Evolutionary conservation across 2,888 invertebrate genomes (phyloP), one percentile per base, ranked within the genome.

Genomic region (Hoplodrina ambigua): DNA sequence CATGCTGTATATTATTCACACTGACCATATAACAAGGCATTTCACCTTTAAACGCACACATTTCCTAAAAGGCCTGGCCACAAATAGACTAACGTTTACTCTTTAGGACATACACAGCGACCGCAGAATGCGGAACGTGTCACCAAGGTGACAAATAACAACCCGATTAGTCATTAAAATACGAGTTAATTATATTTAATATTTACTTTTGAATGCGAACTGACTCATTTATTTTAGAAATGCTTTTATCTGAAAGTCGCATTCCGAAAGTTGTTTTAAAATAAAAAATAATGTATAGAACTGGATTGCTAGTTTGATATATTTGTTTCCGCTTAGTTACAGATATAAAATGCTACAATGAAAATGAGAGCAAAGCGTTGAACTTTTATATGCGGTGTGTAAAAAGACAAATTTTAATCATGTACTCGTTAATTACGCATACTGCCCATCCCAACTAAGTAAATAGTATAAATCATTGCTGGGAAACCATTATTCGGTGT

Each of bases 71-170:
- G 66, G 13, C 59, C 56, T 65, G 69, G 59, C 62, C 57, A 25
- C 17, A 33, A 66, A 56, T 57, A 66, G 46, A 60, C 58, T 55
- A 58, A 49, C 57, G 67, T 80, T 73, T 80, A 77, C 80, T 50
- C 50, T 67, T 80, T 76, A 68, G 63, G 77, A 52, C 64, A 67
- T 60, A 70, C 17, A 58, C 60, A 54, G 56, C 37, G 33, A 72
- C 81, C 81, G 65, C 81, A 76, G 78, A 75, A 81, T 78, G 78
- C 77, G 73, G 69, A 69, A 64, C 59, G 17, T 41, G 20, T 30
- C 37, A 53, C 33, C 13, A 33, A 37, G 7, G 60, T 54, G 55
- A 55, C 33, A 63, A 52, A 68, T 69, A 69, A 61, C 50, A 25
- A 13, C 41, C 57, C n/a, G 44, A 52, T 79, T 79, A 77, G 72